Evolutionary conservation across 2,113 vertebrate species (phyloP), one percentile per base, ranked within the genome.

Genomic region (Bos taurus): DNA sequence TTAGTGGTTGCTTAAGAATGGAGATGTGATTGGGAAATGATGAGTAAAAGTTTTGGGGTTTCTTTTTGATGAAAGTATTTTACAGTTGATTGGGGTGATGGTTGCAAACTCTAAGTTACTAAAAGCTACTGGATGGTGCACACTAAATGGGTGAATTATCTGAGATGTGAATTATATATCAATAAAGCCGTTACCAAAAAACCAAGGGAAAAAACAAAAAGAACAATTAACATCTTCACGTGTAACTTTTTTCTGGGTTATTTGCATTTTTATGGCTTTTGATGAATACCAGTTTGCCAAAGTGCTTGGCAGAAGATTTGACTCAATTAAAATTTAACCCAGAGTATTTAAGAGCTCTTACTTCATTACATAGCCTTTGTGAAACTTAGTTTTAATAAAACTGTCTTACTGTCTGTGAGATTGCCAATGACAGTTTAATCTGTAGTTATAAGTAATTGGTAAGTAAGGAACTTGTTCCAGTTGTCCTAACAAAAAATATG

Each of bases 331-430:
- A 95, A 80, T 85, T 56, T 84, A 94, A 87, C 71, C 43, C 11
- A 9, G 40, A 83, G 26, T 84, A 59, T 93, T 95, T 97, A 94
- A 96, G 80, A 78, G n/a, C 26, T 87, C 33, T 81, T 43, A 90
- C 36, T 92, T 96, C 64, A 43, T 95, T 89, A 96, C 43, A 43
- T 82, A 78, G 3, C 25, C 33, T 88, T 95, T 96, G 95, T 92
- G 83, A 92, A 87, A 46, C 62, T 97, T 74, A 87, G 60, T 10
- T 89, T 95, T 92, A 90, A 95, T 83, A 81, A 95, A 94, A 88
- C 77, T 80, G 5, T 56, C 36, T 90, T 92, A 74, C 36, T 88
- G 16, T 56, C 86, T 93, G 28, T 56, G 15, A 94, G 80, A 56
- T 60, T 82, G 88, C 88, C 92, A 91, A 54, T 85, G 64, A 94